These are phyloP conservation scores for Oscheius sp. DNA, from an alignment of 2,888 invertebrate species.

Conservation along the genomic window DNA sequence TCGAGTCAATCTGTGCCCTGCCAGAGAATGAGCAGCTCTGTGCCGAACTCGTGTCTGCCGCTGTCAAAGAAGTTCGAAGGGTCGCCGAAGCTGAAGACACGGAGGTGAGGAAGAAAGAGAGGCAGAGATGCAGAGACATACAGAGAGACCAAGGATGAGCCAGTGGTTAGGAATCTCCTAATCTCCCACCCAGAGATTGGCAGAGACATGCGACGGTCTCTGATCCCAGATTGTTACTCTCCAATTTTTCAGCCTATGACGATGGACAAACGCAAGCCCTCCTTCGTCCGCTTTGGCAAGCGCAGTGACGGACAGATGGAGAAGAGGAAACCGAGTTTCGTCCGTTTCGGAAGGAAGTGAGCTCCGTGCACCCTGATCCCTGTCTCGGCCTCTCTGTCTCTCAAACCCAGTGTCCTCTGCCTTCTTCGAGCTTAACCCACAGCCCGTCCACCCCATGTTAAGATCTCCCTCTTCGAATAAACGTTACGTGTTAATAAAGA, in stretches of 20 bases:
- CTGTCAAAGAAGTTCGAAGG: constrained; percentile 5
- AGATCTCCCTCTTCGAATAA: constrained; percentile 18
- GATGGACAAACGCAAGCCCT: constrained; percentile 57
- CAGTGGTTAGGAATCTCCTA: constrained; percentile 58
- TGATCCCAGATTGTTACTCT: not conserved
- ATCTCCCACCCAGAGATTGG: constrained; percentile 56
- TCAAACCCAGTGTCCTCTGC: constrained; percentile 5
- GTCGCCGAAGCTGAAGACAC: not conserved
- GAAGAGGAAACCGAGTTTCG: constrained; percentile 61
- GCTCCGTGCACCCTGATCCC: not conserved
- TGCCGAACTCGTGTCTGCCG: not conserved
- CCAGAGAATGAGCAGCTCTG: constrained; percentile 24
- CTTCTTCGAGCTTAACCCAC: constrained; percentile 3
- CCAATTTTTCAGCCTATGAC: not conserved
- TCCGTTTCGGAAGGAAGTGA: constrained; percentile 60
- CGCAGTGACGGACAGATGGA: constrained; percentile 45
- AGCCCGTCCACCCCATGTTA: not conserved
- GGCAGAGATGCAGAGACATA: not conserved
- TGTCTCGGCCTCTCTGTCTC: not conserved
- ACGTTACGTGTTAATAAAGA: constrained; percentile 23
- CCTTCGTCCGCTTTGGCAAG: constrained; percentile 62
- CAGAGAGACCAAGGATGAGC: constrained; percentile 17
- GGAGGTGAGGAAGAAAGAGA: not conserved
- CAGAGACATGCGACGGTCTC: constrained; percentile 34
- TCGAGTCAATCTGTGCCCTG: constrained; percentile 16